Percentiles rank a stretch among this genome's conserved stretches.
These are phyloP conservation scores for Leguminivora glycinivorella DNA, from an alignment of 1,140 invertebrate species.

Conservation along the genomic window DNA sequence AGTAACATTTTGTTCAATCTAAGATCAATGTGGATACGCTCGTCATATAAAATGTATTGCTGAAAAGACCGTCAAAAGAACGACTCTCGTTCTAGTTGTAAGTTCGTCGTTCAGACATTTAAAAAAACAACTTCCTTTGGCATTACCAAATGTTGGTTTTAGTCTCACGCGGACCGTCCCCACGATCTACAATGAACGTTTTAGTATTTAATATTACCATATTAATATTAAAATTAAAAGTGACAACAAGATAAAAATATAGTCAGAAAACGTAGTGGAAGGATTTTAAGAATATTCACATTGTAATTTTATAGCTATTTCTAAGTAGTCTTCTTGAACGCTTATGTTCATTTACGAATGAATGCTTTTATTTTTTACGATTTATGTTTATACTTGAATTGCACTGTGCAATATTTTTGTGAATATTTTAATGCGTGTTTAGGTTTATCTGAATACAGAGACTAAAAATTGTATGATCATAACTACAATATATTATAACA, in stretches of 20 bases:
- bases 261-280: not conserved
- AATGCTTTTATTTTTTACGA: slow-evolving; percentile 17
- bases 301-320: slow-evolving; percentile 36
- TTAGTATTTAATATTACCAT: too few relatives aligned
- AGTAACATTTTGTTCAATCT: not conserved
- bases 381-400: slow-evolving; percentile 1
- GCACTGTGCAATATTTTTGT: slow-evolving; percentile 31
- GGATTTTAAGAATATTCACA: slow-evolving; percentile 43
- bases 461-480: too few relatives aligned
- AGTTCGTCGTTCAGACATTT: too few relatives aligned
- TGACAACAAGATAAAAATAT: not conserved
- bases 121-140: too few relatives aligned
- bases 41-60: too few relatives aligned
- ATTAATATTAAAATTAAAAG: not conserved
- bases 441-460: not conserved
- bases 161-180: too few relatives aligned
- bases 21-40: too few relatives aligned
- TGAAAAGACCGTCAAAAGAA: too few relatives aligned
- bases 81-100: too few relatives aligned
- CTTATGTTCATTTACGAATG: slow-evolving; percentile 24
- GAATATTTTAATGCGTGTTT: not conserved
- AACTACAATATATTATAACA: too few relatives aligned
- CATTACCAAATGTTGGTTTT: too few relatives aligned
- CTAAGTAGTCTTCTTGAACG: slow-evolving; percentile 58
- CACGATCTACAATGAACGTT: too few relatives aligned